Base-by-base conservation (phyloP, 1,140 invertebrate species). In the Cotesia vestalis region DNA sequence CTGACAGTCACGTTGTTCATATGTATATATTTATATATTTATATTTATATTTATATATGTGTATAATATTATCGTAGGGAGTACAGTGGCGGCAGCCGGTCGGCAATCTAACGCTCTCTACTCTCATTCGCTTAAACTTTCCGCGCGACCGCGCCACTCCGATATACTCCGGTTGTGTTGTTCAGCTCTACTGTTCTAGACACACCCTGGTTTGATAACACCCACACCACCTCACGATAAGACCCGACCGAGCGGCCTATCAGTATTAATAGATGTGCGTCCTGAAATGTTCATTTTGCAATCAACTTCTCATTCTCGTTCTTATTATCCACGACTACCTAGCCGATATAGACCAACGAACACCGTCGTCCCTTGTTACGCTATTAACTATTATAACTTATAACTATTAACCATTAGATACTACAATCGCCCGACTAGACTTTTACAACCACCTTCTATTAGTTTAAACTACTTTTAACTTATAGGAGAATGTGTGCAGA, bases 131-230 rank as follows among this genome's bases (percentile, higher is more conserved):
- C 64, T 36, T 27, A n/a, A 35, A 17, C 59, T 73, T 62, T 38
- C 40, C 72, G 67, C 61, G 55, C 66, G 38, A 55, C 67, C 61
- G 72, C 27, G 40, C 40, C 11, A 11, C 11, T 46, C 6, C 40
- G 27, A 27, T 27, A 27, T 46, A 11, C 40, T 46, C 6, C 40
- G 6, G 40, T 46, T 9, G 40, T 46, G 6, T 9, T 46, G 11
- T 11, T 11, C 40, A 46, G 40, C 8, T 46, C 40, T 11, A 46
- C 40, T 9, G 40, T 11, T 11, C 2, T 69, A 77, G 84, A 83
- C 84, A 85, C 84, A 81, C 84, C 84, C 84, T 84, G 82, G 76
- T 79, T 80, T 81, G 84, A 85, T 85, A 85, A 84, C 84, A 84
- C 84, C 84, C 82, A 85, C 84, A 85, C 84, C 79, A 81, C 3